These are phyloP conservation scores for Dallia pectoralis DNA, from an alignment of 2,797 vertebrate species.

Conservation along the genomic window DNA sequence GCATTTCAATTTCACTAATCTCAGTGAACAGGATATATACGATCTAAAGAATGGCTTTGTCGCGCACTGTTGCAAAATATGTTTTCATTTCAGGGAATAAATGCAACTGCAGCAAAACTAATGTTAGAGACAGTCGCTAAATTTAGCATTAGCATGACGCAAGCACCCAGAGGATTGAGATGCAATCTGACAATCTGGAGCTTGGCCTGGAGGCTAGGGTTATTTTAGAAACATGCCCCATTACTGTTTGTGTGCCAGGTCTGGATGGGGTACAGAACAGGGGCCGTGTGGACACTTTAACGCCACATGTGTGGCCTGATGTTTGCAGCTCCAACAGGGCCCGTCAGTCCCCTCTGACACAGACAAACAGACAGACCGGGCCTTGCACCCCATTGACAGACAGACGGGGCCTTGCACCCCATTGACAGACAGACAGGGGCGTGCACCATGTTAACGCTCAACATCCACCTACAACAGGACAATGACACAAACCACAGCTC, in stretches of 20 bases:
- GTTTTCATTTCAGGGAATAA: no score
- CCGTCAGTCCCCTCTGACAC: conserved; percentile 4
- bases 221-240: conserved; percentile 10
- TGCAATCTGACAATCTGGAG: conserved; percentile 14
- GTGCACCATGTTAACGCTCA: background rate
- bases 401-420: background rate
- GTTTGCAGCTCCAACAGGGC: background rate
- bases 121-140: background rate
- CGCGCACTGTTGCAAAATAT: no score
- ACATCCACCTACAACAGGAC: no score
- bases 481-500: no score
- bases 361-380: background rate
- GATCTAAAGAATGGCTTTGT: no score
- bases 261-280: background rate
- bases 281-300: background rate
- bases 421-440: conserved; percentile 4
- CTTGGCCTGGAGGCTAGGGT: conserved; percentile 1
- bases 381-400: conserved; percentile 1
- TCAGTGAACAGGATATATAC: no score
- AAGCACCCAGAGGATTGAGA: background rate
- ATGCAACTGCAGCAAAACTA: conserved; percentile 1
- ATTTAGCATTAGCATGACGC: conserved; percentile 1
- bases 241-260: background rate
- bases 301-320: background rate
- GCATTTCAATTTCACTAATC: no score